Conservation (phyloP, 1,140 invertebrate genomes). For the Tribolium madens region DNA sequence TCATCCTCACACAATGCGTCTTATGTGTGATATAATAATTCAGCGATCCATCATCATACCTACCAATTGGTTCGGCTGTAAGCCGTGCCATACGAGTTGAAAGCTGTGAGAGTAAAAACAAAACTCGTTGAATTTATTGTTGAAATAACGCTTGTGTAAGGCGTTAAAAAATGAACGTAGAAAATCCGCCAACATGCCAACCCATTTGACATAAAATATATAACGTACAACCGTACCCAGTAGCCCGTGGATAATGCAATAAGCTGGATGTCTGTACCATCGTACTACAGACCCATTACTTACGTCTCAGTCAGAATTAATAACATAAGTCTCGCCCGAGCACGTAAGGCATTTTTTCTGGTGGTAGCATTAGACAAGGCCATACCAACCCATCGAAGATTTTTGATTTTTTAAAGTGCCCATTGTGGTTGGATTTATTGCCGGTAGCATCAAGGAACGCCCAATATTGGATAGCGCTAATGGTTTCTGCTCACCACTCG, state of each 20-base stretch:
- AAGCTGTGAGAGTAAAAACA: neutral
- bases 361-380: neutral
- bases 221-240: conserved; percentile 13
- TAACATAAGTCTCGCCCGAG: neutral
- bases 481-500: conserved; percentile 22
- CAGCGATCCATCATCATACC: neutral
- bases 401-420: neutral
- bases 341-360: neutral
- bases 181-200: conserved; percentile 27
- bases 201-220: conserved; percentile 30
- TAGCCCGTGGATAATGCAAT: conserved; percentile 31
- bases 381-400: neutral
- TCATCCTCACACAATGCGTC: neutral
- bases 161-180: conserved; percentile 15
- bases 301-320: conserved; percentile 2
- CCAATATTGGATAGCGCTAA: conserved; percentile 28
- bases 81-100: neutral
- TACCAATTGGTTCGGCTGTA: neutral
- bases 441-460: conserved; percentile 30
- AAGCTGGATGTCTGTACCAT: conserved; percentile 8
- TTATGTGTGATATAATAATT: neutral
- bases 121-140: conserved; percentile 18
- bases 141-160: neutral
- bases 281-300: conserved; percentile 24
- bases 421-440: neutral